Conservation (phyloP, 1,140 invertebrate species). For the Stenopsyche tienmushanensis region DNA sequence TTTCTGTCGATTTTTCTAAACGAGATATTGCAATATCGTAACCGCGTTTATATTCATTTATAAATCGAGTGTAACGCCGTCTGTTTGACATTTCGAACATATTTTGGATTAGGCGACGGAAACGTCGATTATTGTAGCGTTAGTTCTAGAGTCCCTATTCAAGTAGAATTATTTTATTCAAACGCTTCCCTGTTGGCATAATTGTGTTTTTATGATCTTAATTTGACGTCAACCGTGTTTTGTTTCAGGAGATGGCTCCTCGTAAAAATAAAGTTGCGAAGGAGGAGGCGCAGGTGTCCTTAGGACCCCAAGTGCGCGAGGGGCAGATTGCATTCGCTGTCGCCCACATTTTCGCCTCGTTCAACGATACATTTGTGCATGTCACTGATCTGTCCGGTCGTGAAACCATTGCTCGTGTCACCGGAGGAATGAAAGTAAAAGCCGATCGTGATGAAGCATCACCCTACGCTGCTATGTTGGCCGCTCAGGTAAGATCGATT, state of each 20-base stretch:
- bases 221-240: no score
- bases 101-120: no score
- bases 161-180: no score
- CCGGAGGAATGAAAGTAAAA: conserved; percentile 99
- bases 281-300: conserved; percentile 93
- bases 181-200: no score
- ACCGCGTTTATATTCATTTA: no score
- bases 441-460: conserved; percentile 99
- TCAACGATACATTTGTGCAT: conserved; percentile 99
- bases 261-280: conserved; percentile 96
- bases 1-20: no score
- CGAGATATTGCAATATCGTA: no score
- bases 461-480: conserved; percentile 99
- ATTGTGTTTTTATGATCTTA: no score
- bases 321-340: conserved; percentile 98
- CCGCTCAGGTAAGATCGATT: conserved; percentile 76
- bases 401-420: conserved; percentile 98
- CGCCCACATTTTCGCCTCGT: conserved; percentile 98
- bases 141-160: no score
- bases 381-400: conserved; percentile 98
- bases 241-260: conserved; percentile 76
- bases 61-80: no score
- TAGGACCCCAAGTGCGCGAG: conserved; percentile 96
- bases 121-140: no score
- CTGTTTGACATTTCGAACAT: no score